Base-by-base conservation (phyloP, 2,797 vertebrate species). In the Taeniopygia guttata region DNA sequence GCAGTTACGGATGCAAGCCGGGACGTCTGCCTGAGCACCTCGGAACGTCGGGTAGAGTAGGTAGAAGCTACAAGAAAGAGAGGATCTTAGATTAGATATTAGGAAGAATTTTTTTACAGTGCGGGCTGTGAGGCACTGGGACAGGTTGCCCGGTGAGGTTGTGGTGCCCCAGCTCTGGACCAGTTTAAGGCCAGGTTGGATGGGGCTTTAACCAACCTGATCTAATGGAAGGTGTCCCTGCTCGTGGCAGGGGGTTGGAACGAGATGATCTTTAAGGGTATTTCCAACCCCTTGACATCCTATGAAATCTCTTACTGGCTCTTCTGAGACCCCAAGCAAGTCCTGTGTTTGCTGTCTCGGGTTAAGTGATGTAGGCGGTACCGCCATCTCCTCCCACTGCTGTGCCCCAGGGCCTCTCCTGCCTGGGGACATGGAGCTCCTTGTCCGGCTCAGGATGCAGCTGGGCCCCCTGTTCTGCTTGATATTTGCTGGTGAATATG, bases 11-110 rank as follows among this genome's bases (percentile, higher is more conserved):
- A 3, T 9, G 8, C 5, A 2, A 45, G 30, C 11, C 0, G 12
- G 8, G 16, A 2, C 4, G 14, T 21, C 13, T 27, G 30, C 8
- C 4, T 11, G 27, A 8, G 23, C 17, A 1, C 2, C 3, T 30
- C 3, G 17, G 46, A 15, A 22, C 20, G 7, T 12, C 15, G 11
- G 10, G 21, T 22, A 19, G 43, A 38, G 20, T 26, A 25, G n/a
- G 42, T 13, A 20, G 60, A 72, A 52, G 15, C 21, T n/a, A 1
- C 11, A 59, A 22, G 3, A 67, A 49, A n/a, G 51, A 63, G 8
- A 2, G 5, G 22, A 51, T 7, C 11, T 52, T 59, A 17, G 15
- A 18, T 19, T 63, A 45, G 25, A 3, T 70, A 7, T 34, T 46
- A 5, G 38, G 25, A 51, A 51, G 20, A 45, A 3, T 4, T 30